Percentiles rank a stretch among this genome's conserved stretches.
Evolutionary conservation across 2,888 invertebrate species (phyloP).

Genomic region (Galeopsomyia nigrocyanea): DNA sequence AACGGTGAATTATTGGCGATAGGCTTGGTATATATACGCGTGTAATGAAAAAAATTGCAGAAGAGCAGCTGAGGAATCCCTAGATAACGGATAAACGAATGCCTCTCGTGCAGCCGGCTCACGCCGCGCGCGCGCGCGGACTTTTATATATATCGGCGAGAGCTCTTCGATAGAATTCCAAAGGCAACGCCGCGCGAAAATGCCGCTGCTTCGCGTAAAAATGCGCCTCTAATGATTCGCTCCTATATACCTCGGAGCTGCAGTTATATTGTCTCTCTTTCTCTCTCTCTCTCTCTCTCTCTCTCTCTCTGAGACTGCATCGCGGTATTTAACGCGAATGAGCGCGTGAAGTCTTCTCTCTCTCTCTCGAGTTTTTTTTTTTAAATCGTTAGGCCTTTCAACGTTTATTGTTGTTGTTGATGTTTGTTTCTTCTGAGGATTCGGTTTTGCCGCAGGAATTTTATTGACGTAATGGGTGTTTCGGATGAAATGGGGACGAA

Average conservation of each 20-base stretch:
- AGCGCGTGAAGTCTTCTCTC: constrained; percentile 9
- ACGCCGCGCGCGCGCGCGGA: constrained; percentile 47
- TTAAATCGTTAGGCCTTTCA: no score
- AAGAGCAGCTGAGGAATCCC: background rate
- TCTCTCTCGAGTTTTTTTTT: no score
- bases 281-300: background rate
- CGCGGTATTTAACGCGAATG: background rate
- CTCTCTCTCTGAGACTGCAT: no score
- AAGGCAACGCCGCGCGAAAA: constrained; percentile 44
- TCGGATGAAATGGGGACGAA: no score
- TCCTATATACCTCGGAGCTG: background rate
- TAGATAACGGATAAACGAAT: background rate
- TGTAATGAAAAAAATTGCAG: constrained; percentile 14
- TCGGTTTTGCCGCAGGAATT: no score
- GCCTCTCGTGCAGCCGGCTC: constrained; percentile 49
- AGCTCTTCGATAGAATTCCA: constrained; percentile 53
- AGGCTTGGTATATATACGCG: background rate
- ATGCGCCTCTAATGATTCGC: constrained; percentile 35
- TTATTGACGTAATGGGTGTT: no score
- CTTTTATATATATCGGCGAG: constrained; percentile 17
- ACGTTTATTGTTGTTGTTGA: no score
- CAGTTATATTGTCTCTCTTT: background rate
- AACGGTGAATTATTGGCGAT: background rate
- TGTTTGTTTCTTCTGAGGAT: no score
- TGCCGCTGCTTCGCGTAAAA: constrained; percentile 41